Base-by-base conservation (phyloP, 2,888 invertebrate species). In the Tachina lurida region DNA sequence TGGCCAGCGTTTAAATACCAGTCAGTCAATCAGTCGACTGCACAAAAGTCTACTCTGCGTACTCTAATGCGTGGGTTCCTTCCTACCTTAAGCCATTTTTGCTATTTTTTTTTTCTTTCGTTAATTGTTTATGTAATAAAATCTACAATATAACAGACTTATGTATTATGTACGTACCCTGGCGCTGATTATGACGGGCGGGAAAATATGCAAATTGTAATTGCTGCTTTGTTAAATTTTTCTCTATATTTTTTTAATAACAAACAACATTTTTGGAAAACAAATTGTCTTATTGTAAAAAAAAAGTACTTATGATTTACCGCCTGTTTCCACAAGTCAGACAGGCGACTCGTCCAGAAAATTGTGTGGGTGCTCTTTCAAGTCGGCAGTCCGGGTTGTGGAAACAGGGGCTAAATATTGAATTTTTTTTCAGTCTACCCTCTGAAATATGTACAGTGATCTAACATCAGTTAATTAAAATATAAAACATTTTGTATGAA, bases 171-270 rank as follows among this genome's bases (percentile, higher is more conserved):
- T 3, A 67, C 15, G 17, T 22, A 58, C 58, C 5, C 43, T 45
- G 60, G 31, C 39, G 60, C 22, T 67, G 60, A 45, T 67, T 52
- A 68, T 31, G 31, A 7, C 7, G 31, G 67, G 67, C n/a, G 73
- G 52, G 45, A 84, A 84, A 78, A 77, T 74, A 78, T 84, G 83
- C 73, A 78, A 84, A 84, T 84, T 77, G 43, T 78, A 78, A 83
- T 71, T 83, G 67, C 65, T 58, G 17, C 49, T 67, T 77, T 67
- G 39, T 60, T n/a, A 4, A 12, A 52, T 62, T 60, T 52, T 43
- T n/a, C 13, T 10, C n/a, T 17, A 5, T 2, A 15, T 68, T 43
- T 62, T 8, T 43, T n/a, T 73, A 10, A 49, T 39, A 63, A 58
- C 65, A 67, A 80, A 73, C 39, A 8, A n/a, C 10, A 39, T 49